Evolutionary conservation across 2,888 invertebrate genomes (phyloP).

Genomic region (Spodoptera littoralis): DNA sequence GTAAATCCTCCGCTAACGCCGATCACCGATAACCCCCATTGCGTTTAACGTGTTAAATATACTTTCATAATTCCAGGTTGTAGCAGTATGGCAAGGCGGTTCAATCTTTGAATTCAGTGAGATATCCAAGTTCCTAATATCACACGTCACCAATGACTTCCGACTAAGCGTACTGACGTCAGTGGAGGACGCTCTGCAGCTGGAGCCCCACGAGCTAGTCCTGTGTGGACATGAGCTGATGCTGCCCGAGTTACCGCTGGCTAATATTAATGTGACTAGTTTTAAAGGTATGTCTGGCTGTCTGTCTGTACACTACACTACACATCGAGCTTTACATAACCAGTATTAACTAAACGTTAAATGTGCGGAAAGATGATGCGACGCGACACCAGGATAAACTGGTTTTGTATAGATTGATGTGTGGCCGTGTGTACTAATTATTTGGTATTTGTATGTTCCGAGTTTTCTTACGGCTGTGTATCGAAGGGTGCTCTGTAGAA

Average conservation of each 20-base stretch:
- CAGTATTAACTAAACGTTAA: too few relatives aligned
- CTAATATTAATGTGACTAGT: conserved; percentile 76
- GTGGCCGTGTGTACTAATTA: too few relatives aligned
- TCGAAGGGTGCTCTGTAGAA: not conserved
- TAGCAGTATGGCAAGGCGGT: conserved; percentile 83
- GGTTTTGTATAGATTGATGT: too few relatives aligned
- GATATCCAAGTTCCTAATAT: conserved; percentile 72
- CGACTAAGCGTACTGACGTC: conserved; percentile 74
- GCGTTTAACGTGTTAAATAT: too few relatives aligned
- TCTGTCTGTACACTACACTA: too few relatives aligned
- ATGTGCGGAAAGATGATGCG: too few relatives aligned
- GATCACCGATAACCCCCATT: too few relatives aligned
- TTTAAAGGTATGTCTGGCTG: conserved; percentile 73
- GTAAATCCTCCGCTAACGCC: too few relatives aligned
- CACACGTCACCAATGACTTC: conserved; percentile 69
- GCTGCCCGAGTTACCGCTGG: conserved; percentile 79
- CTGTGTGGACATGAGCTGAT: conserved; percentile 73
- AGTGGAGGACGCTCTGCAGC: conserved; percentile 75
- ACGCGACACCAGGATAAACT: too few relatives aligned
- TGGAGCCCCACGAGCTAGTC: conserved; percentile 79
- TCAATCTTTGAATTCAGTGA: conserved; percentile 74
- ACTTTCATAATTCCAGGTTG: conserved; percentile 65
- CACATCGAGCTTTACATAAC: too few relatives aligned
- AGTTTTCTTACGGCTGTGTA: too few relatives aligned
- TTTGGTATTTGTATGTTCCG: too few relatives aligned